Evolutionary conservation across 64 coral and sea anemone species (phyloP), one percentile per base, ranked within the genome.

Genomic region (Montipora efflorescens): DNA sequence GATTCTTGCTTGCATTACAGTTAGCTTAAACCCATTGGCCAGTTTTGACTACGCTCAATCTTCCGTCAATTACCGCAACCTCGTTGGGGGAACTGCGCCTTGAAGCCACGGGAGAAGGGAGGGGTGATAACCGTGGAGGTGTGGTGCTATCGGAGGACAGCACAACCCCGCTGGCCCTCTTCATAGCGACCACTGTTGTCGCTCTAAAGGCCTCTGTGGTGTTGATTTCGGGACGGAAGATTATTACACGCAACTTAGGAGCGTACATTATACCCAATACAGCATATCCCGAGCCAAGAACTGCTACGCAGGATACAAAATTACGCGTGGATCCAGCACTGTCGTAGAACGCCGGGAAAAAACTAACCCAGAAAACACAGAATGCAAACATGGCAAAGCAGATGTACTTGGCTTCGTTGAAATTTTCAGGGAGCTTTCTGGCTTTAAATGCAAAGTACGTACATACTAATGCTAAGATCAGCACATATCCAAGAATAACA

Each of bases 341-440:
- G 57, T 95, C 94, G 48, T 96, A 94, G 43, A 68, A 99, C 8
- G 85, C 89, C 0, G 97, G 94, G 47, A 99, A 93, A 25, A 94
- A 96, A 52, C 89, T 84, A 5, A 94, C 43, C 89, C 95, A 94
- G 8, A 94, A 94, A 72, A 99, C 66, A 22, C 92, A 94, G 47
- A 99, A 99, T 3, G 91, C 95, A 19, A 99, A 99, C 97, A 99
- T 99, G 15, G 97, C 95, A 23, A 99, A 99, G 12, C 94, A 92
- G 19, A 99, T 99, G 67, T 96, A 96, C 53, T 99, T 99, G 5
- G 97, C 95, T 82, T 99, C 97, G 84, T 99, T 99, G 70, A 99
- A 99, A 44, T 95, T 99, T 51, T 99, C 97, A 10, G 97, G 97
- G 13, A 99, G 85, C 16, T 81, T 92, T 79, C 97, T 93, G 13